Evolutionary conservation across 2,888 invertebrate genomes (phyloP).

Genomic region (Caenorhabditis zanzibari): DNA sequence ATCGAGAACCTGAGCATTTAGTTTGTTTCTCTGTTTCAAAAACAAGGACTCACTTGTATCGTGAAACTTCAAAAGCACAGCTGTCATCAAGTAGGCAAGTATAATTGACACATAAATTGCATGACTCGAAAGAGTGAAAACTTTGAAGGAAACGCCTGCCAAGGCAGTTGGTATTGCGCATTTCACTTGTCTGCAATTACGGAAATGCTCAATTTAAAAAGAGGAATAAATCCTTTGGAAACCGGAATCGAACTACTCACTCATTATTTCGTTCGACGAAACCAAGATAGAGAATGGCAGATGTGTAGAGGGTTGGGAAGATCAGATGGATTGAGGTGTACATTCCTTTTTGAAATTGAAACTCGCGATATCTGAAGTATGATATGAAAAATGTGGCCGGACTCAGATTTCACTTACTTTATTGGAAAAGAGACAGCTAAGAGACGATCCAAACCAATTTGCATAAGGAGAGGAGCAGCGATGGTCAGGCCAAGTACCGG

Average conservation of each 20-base stretch:
- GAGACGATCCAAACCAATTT: constrained; percentile 59
- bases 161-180: constrained; percentile 66
- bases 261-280: constrained; percentile 49
- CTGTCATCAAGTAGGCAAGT: constrained; percentile 58
- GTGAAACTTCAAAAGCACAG: constrained; percentile 52
- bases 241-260: constrained; percentile 28
- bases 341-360: constrained; percentile 41
- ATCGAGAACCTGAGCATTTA: constrained; percentile 57
- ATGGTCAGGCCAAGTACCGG: constrained; percentile 50
- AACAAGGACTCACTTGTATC: constrained; percentile 43
- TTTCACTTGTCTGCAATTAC: constrained; percentile 53
- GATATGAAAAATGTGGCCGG: not conserved
- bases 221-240: constrained; percentile 11
- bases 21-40: not conserved
- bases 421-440: constrained; percentile 54
- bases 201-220: constrained; percentile 34
- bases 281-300: constrained; percentile 55
- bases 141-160: constrained; percentile 60
- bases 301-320: constrained; percentile 47
- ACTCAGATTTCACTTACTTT: no score
- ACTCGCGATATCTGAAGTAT: constrained; percentile 40
- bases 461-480: constrained; percentile 53
- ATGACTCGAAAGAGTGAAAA: constrained; percentile 67
- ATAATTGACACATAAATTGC: constrained; percentile 62
- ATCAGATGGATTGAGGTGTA: constrained; percentile 47